Conservation (phyloP, 1,140 invertebrate species). For the Plectus sambesii region DNA sequence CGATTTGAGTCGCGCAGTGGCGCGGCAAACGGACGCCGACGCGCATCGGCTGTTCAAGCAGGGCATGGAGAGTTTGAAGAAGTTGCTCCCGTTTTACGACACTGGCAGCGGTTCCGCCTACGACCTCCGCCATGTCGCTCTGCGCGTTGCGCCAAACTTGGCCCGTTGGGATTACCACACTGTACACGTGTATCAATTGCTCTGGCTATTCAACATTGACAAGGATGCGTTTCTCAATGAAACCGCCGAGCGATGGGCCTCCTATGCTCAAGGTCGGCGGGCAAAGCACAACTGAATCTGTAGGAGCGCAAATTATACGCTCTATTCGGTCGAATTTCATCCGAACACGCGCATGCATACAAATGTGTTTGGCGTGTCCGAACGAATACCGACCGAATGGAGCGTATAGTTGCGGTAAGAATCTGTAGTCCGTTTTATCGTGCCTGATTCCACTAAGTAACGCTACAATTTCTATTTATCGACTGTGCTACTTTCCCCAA, state of each 20-base stretch:
- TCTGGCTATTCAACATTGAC: conserved; percentile 75
- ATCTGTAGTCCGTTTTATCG: too few relatives aligned
- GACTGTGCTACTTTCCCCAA: too few relatives aligned
- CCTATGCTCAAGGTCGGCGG: conserved; percentile 84
- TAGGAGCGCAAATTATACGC: background rate
- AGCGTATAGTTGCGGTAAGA: too few relatives aligned
- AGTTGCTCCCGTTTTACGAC: conserved; percentile 79
- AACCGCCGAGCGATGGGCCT: conserved; percentile 82
- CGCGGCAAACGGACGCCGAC: conserved; percentile 25
- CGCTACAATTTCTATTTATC: too few relatives aligned
- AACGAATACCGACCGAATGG: too few relatives aligned
- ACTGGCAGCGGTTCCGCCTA: conserved; percentile 91
- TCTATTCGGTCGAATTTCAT: too few relatives aligned
- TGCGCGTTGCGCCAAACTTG: conserved; percentile 70
- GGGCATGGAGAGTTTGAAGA: conserved; percentile 60
- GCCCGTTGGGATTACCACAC: conserved; percentile 92
- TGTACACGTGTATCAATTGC: conserved; percentile 89
- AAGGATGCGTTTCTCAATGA: conserved; percentile 64
- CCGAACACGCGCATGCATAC: too few relatives aligned
- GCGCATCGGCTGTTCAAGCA: conserved; percentile 23
- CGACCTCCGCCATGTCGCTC: conserved; percentile 79
- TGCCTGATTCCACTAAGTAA: too few relatives aligned
- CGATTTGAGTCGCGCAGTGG: conserved; percentile 60
- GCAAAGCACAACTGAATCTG: conserved; percentile 81
- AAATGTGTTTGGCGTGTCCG: too few relatives aligned